A percentile compares a stretch with the other conserved stretches of the same genome.
These are phyloP conservation scores for Pantherophis guttatus DNA, from an alignment of 2,113 vertebrate species.

Conservation along the genomic window DNA sequence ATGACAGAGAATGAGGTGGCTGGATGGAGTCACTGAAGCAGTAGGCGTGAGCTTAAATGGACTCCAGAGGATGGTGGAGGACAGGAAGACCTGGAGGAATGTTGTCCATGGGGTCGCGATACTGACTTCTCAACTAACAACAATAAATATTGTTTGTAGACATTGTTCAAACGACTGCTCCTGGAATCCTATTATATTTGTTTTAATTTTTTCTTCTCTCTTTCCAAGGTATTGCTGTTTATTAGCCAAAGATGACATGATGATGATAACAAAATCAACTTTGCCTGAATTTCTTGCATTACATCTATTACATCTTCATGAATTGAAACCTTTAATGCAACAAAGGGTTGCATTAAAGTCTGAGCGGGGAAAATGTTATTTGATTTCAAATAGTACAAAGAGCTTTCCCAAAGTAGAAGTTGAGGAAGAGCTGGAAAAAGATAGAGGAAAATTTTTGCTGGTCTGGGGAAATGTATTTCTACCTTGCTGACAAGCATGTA, in stretches of 20 bases:
- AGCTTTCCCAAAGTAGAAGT: not conserved
- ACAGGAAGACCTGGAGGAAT: no score
- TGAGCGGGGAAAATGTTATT: constrained; percentile 31
- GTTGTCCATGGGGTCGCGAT: no score
- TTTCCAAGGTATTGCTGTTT: constrained; percentile 8
- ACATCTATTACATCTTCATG: constrained; percentile 25
- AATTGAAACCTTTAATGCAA: constrained; percentile 48
- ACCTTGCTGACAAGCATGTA: not conserved
- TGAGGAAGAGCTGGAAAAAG: not conserved
- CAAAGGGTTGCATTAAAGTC: constrained; percentile 20
- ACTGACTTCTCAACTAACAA: no score
- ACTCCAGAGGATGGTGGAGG: no score
- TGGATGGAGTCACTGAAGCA: no score
- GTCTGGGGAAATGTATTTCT: constrained; percentile 12
- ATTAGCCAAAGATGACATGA: not conserved
- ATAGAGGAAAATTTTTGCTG: not conserved
- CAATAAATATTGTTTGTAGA: not conserved
- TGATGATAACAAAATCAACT: not conserved
- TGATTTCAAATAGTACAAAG: constrained; percentile 36
- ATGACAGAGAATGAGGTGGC: no score
- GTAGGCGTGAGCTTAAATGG: no score
- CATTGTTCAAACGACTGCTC: not conserved
- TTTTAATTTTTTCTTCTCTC: not conserved
- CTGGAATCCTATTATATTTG: no score
- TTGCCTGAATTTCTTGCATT: constrained; percentile 26